Conservation (phyloP, 2,113 vertebrate genomes). For the Fregetta grallaria region DNA sequence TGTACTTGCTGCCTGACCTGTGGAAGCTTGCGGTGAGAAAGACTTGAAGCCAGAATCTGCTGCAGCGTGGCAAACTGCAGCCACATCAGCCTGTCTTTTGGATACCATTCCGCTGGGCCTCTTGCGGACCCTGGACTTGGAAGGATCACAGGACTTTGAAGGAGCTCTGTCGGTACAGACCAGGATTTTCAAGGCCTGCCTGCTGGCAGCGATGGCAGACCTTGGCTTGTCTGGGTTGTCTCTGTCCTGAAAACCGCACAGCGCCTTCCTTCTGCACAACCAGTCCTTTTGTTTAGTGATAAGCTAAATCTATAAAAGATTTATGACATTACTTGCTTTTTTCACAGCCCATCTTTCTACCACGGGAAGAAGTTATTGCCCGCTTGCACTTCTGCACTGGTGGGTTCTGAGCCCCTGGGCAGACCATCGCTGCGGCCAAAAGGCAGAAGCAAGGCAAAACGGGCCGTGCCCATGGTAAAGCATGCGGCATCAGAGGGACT, state of each 20-base stretch:
- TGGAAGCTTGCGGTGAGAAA: neutral
- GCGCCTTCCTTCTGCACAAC: neutral
- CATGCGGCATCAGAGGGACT: neutral
- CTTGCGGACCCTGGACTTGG: neutral
- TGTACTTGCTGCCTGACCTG: neutral
- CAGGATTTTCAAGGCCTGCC: neutral
- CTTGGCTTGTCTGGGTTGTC: neutral
- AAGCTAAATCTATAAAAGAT: neutral
- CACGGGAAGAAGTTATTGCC: neutral
- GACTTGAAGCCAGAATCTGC: neutral
- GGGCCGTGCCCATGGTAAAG: neutral
- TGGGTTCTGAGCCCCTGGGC: neutral
- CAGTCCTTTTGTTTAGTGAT: neutral
- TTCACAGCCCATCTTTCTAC: neutral
- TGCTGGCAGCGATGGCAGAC: neutral
- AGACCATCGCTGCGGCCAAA: rapidly evolving
- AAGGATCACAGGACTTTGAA: neutral
- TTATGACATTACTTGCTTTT: neutral
- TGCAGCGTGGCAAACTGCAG: neutral
- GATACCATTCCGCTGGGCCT: rapidly evolving
- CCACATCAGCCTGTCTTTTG: neutral
- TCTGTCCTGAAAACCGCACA: neutral
- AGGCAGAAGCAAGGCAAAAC: neutral
- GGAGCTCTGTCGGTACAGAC: neutral
- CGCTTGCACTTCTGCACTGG: rapidly evolving